Percentiles rank a stretch among this genome's conserved stretches.
phyloP scores from a whole-genome alignment of 2,113 vertebrate species.

The Triplophysa dalaica region DNA sequence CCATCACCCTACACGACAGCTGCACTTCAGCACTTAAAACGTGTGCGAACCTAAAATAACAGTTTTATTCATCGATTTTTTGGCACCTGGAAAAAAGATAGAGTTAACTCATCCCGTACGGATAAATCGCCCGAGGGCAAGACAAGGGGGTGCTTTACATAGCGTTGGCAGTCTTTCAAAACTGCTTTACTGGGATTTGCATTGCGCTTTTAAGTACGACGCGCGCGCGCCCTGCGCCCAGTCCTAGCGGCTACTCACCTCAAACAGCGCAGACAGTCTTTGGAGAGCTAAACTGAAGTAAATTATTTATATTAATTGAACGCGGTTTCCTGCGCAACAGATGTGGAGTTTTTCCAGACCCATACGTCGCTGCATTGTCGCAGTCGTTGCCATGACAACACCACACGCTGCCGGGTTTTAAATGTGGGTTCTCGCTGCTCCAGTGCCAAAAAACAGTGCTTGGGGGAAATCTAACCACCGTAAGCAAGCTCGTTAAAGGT shows the following conservation, averaged over 20 bases:
- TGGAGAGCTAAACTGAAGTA: neutral
- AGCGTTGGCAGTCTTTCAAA: conserved; percentile 48
- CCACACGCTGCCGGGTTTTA: neutral
- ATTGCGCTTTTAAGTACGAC: conserved; percentile 16
- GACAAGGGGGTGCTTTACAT: conserved; percentile 52
- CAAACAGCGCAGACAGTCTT: too few relatives aligned
- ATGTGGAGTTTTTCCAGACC: neutral
- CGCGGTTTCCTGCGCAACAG: conserved; percentile 1
- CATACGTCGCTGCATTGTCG: neutral
- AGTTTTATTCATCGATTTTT: conserved; percentile 52
- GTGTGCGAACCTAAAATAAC: conserved; percentile 29
- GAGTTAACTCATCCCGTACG: conserved; percentile 48
- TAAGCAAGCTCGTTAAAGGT: conserved; percentile 42
- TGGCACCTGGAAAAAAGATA: conserved; percentile 46
- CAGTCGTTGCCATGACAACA: conserved; percentile 31
- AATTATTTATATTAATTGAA: neutral
- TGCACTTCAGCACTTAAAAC: conserved; percentile 36
- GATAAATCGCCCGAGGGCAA: conserved; percentile 31
- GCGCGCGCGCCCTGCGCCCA: neutral
- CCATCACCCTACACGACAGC: conserved; percentile 47
- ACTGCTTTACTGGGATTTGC: conserved; percentile 32
- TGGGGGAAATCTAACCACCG: conserved; percentile 30
- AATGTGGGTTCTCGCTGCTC: neutral
- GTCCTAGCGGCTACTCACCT: too few relatives aligned
- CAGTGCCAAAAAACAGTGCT: conserved; percentile 38